Base-by-base conservation (phyloP, 2,888 invertebrate genomes). In the Podabrus alpinus region DNA sequence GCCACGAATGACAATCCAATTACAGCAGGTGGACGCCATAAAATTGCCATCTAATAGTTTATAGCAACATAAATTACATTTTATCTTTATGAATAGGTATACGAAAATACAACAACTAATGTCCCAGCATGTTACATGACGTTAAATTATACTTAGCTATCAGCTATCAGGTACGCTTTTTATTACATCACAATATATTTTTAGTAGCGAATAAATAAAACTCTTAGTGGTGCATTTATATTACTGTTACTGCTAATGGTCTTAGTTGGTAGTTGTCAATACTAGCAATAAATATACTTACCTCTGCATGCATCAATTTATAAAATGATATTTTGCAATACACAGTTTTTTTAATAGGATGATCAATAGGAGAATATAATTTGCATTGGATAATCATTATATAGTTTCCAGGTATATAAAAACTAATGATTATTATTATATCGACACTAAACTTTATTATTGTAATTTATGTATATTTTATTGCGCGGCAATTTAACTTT, bases 1-100 rank as follows among this genome's bases (percentile, higher is more conserved):
- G 78, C 79, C 79, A 79, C 74, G 81, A 82, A 84, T 83, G 83
- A 83, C 84, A 84, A 83, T 83, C 83, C 85, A 85, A 84, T 85
- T 85, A 84, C 77, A 81, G 82, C 81, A 82, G 82, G 82, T 83
- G 82, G 83, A 82, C 82, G 81, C 82, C 80, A 80, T 80, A 80
- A 83, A 82, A 84, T 84, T 84, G 82, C 82, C 81, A 80, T 80
- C 81, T 80, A 80, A 83, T 81, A 83, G 81, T 84, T 83, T 84
- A 84, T 83, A 77, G 80, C 78, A 78, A 75, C 82, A 83, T 85
- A 85, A 84, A 84, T 84, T 83, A 82, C 79, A 79, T 83, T 73
- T 84, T 85, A 85, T 85, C 84, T 84, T 84, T 84, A 84, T 84
- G 83, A 83, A 83, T 83, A 64, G 62, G 62, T 64, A 81, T 82